phyloP scores from a whole-genome alignment of 2,888 invertebrate genomes.

The Nephrocerus scutellatus region DNA sequence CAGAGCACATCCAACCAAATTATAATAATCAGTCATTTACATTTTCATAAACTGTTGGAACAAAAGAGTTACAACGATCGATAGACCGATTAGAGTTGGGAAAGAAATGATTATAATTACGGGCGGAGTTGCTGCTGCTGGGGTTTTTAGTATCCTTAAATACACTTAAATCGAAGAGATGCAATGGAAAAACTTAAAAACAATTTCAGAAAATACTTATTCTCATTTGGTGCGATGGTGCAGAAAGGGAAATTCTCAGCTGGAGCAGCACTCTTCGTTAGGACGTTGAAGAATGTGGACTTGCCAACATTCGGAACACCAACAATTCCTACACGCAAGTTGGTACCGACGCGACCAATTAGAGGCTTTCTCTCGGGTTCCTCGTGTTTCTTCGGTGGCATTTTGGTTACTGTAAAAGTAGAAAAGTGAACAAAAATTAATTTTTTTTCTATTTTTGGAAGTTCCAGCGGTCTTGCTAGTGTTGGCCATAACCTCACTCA shows the following conservation, averaged over 20 bases:
- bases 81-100: too few species aligned
- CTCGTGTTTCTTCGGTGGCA: constrained; percentile 80
- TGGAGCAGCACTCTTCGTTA: constrained; percentile 94
- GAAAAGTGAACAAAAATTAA: constrained; percentile 28
- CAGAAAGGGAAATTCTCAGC: constrained; percentile 99
- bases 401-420: constrained; percentile 24
- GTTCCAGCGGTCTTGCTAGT: background rate
- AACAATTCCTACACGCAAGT: constrained; percentile 92
- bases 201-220: constrained; percentile 94
- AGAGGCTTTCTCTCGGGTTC: constrained; percentile 83
- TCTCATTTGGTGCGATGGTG: constrained; percentile 99
- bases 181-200: too few species aligned
- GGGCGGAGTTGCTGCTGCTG: too few species aligned
- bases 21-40: too few species aligned
- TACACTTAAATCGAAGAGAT: too few species aligned
- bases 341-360: constrained; percentile 92
- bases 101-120: too few species aligned
- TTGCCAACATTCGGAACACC: constrained; percentile 95
- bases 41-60: too few species aligned
- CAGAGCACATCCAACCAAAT: too few species aligned
- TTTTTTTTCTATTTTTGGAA: constrained; percentile 20
- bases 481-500: too few species aligned
- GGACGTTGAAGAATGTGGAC: constrained; percentile 98
- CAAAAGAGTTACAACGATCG: too few species aligned
- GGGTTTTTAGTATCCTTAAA: too few species aligned